Base-by-base conservation (phyloP, 2,113 vertebrate genomes). In the Percopsis transmontana region DNA sequence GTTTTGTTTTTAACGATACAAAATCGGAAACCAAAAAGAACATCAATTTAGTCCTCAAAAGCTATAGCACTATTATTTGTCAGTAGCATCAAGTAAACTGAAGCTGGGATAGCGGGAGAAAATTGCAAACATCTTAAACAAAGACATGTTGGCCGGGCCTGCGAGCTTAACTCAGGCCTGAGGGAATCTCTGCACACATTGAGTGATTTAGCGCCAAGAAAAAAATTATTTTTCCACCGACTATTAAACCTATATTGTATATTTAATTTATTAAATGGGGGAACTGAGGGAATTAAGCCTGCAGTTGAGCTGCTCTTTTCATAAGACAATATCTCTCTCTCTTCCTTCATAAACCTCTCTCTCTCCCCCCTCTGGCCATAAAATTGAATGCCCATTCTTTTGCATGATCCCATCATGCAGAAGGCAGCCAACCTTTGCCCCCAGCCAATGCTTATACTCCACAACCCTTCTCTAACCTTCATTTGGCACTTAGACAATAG, bases 361-460 rank as follows among this genome's bases (percentile, higher is more conserved):
- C 76, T 52, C 40, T 21, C 47, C 67, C 53, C 50, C 27, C 53
- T 57, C 61, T 62, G 56, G 38, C 68, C n/a, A 79, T 67, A 80
- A 88, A 82, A 86, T 77, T 84, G 82, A 88, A 86, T 74, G 77
- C 74, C 83, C 81, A 77, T 86, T 83, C 64, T 84, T 84, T 81
- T 85, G 63, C 76, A 81, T 73, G 54, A 72, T 71, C 57, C 73
- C 80, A 80, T 86, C 81, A 77, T 76, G 75, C 51, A 82, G 85
- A 83, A 78, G 77, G 74, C 82, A 80, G 81, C 82, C 87, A 86
- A 81, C 85, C 83, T 78, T 79, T 70, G 70, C 21, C 72, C 83
- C 40, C 76, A 70, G 82, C 85, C 79, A 84, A 68, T 39, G 47
- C 75, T 59, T 45, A 23, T 11, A 44, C 75, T 72, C 80, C 80